Conservation (phyloP, 2,797 vertebrate species). For the Columba guinea region DNA sequence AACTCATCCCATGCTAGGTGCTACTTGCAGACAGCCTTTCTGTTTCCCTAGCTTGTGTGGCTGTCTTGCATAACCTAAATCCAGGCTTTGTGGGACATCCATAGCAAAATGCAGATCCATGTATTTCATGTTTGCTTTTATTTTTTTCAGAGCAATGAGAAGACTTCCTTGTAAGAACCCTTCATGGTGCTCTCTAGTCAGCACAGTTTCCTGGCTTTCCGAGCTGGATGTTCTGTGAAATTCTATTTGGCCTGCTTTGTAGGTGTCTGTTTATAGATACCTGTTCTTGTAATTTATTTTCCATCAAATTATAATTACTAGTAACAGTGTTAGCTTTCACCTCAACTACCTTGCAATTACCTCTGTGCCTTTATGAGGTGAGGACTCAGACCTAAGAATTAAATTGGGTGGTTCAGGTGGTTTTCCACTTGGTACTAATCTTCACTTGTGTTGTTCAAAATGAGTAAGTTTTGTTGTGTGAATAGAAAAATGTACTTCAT, state of each 20-base stretch:
- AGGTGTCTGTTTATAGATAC: constrained; percentile 64
- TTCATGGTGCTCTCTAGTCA: not conserved
- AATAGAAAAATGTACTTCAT: not conserved
- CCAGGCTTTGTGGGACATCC: not conserved
- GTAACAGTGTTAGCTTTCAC: constrained; percentile 52
- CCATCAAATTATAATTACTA: constrained; percentile 65
- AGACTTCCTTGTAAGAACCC: not conserved
- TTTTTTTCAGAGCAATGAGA: constrained; percentile 13
- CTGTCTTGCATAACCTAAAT: not conserved
- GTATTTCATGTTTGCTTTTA: not conserved
- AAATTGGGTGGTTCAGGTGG: constrained; percentile 6
- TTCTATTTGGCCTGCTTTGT: not conserved
- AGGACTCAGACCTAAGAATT: constrained; percentile 39
- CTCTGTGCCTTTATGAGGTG: constrained; percentile 50
- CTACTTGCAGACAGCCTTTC: not conserved
- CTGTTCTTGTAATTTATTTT: constrained; percentile 56
- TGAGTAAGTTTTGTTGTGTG: not conserved
- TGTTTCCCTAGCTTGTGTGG: not conserved
- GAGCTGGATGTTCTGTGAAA: constrained; percentile 54
- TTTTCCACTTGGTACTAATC: constrained; percentile 28
- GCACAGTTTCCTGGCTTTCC: constrained; percentile 42
- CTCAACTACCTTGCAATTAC: constrained; percentile 55
- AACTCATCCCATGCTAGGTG: accelerated
- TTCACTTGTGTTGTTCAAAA: constrained; percentile 25
- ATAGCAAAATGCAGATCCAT: not conserved